Evolutionary conservation across 2,797 vertebrate genomes (phyloP), one percentile per base, ranked within the genome.

Genomic region (Sebastes cheni): DNA sequence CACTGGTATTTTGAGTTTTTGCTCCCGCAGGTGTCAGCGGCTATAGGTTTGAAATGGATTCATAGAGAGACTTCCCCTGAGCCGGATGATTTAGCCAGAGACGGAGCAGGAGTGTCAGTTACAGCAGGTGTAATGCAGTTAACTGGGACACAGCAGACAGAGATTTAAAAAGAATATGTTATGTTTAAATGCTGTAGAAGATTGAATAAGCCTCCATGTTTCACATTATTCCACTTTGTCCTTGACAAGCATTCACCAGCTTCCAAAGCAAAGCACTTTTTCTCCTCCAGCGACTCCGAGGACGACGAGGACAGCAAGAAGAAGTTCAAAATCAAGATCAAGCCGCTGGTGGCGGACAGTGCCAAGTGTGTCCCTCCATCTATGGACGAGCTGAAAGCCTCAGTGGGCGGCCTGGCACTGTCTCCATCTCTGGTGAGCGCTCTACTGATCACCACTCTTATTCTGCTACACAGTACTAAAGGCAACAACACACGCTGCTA

Each of bases 281-380:
- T 97, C 94, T 99, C 98, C 75, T 99, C 98, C 2, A 99, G 98
- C 4, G 98, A 99, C 78, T 99, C 98, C 0, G 98, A 99, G 86
- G 97, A 98, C 22, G 98, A 99, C 27, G 97, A 99, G 82, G 98
- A 99, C 85, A 97, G 96, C 0, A 97, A 96, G 88, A 98, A 96
- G 93, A 99, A 98, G 84, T 99, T 99, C 93, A 98, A 98, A 89
- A 98, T 99, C 70, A 98, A 97, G 93, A 99, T 99, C 93, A 99
- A 99, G 79, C 98, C 98, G 0, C 90, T 99, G 90, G 95, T 96
- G 14, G 95, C 98, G 62, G 97, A 98, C 75, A 93, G 94, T 18
- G 94, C 96, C 81, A 97, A 95, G 90, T 97, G 95, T 5, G 92
- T 96, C 1, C 92, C 92, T 69, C 97, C 98, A 1, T 97, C 97